phyloP scores from a whole-genome alignment of 2,113 vertebrate species.

The Balaeniceps rex region DNA sequence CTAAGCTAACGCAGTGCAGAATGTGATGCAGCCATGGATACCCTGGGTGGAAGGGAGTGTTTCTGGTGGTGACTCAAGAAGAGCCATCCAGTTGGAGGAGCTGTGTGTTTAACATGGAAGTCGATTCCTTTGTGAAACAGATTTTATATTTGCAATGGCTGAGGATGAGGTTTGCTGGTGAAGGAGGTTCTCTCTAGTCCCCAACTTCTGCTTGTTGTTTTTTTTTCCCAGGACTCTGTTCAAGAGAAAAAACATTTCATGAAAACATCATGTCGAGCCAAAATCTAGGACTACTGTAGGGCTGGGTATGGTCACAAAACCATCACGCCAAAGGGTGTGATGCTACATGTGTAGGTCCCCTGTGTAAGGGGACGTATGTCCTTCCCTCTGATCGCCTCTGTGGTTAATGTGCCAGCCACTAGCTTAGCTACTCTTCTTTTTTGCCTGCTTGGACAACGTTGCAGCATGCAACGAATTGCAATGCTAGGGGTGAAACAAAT shows the following conservation, averaged over 20 bases:
- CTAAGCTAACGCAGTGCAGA: background rate
- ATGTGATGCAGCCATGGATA: background rate
- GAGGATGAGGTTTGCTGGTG: background rate
- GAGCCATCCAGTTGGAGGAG: background rate
- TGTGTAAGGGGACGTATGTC: background rate
- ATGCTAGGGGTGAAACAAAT: no score
- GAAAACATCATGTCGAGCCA: background rate
- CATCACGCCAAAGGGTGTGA: no score
- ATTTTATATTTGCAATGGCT: background rate
- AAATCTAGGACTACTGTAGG: background rate
- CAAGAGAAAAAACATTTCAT: background rate
- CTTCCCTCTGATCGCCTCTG: background rate
- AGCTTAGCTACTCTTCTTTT: background rate
- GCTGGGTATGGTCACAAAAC: background rate
- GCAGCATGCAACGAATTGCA: background rate
- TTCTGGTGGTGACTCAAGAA: background rate
- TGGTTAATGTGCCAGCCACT: no score
- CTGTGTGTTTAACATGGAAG: background rate
- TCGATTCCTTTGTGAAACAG: background rate
- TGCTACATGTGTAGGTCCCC: background rate
- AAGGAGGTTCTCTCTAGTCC: background rate
- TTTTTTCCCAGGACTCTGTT: background rate
- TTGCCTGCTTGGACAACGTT: background rate
- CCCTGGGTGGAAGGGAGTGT: background rate
- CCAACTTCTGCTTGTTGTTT: background rate